Evolutionary conservation across 2,888 invertebrate species (phyloP), one percentile per base, ranked within the genome.

Genomic region (Athripsodes cinereus): DNA sequence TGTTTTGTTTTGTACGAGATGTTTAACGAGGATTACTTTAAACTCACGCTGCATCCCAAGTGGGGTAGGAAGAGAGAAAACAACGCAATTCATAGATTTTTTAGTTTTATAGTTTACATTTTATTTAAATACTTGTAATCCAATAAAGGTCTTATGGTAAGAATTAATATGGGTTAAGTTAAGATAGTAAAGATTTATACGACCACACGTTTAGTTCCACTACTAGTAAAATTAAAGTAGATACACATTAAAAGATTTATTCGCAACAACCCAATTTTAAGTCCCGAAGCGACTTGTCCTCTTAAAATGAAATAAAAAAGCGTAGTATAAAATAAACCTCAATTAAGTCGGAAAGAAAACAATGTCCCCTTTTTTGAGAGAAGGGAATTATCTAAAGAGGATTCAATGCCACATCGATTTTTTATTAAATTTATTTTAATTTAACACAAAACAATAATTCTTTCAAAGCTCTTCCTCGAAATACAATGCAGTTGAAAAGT

Each of bases 301-400:
- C 31, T 31, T 11, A 11, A 11, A 31, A 11, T 6, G 31, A 31
- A 31, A 31, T 31, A 31, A 31, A 31, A 31, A 31, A 31, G 31
- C 11, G 11, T 31, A 31, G 31, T 31, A 31, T 31, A 31, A 31
- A 31, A 31, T 31, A 35, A 55, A 34, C 53, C 54, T 53, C 53
- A 51, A 58, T 62, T 62, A 62, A 60, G 58, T 51, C 61, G 55
- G 35, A 50, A 58, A 26, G 53, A 46, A 56, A 55, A 18, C 19
- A 56, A 40, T 21, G 20, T n/a, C 49, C 19, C 50, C n/a, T n/a
- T 50, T 34, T 20, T 55, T 49, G 3, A 34, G 19, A 26, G 47
- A 48, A 54, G 47, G 31, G 54, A 54, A 47, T 54, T 47, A 54
- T 54, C 34, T 54, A 46, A 47, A 31, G 31, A n/a, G 31, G 31